phyloP scores from a whole-genome alignment of 2,113 vertebrate species.

The Sander lucioperca region DNA sequence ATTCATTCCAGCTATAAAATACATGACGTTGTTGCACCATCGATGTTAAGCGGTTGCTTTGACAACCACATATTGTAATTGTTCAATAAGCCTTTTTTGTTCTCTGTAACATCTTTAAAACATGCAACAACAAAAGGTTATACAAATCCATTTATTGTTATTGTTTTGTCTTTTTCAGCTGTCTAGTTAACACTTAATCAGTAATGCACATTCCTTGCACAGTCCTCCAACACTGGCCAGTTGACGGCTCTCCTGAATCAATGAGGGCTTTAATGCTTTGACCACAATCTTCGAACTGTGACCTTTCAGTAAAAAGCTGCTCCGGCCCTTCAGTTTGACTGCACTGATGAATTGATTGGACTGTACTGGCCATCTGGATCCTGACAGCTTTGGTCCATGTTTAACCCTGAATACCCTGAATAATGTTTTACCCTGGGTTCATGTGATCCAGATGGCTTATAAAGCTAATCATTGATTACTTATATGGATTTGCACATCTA shows the following conservation, averaged over 20 bases:
- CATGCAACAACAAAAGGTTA: neutral
- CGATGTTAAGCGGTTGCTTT: neutral
- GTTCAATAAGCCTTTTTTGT: too few relatives aligned
- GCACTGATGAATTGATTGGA: slow-evolving; percentile 51
- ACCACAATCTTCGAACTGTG: slow-evolving; percentile 3
- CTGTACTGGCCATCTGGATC: slow-evolving; percentile 35
- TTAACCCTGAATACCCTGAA: slow-evolving; percentile 20
- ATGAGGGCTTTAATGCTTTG: slow-evolving; percentile 17
- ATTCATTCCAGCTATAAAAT: neutral
- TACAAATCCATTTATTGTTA: neutral
- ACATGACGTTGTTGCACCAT: neutral
- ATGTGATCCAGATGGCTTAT: slow-evolving; percentile 35
- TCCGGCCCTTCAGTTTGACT: neutral
- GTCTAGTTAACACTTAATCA: neutral
- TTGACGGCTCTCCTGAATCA: neutral
- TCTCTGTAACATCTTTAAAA: neutral
- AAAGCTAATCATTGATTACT: slow-evolving; percentile 38
- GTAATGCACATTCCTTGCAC: neutral
- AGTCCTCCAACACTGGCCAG: neutral
- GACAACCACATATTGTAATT: neutral
- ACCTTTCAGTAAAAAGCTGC: slow-evolving; percentile 47
- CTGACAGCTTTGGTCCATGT: slow-evolving; percentile 10
- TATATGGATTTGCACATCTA: slow-evolving; percentile 41
- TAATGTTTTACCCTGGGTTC: too few relatives aligned
- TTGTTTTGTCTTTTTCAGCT: neutral